phyloP scores from a whole-genome alignment of 2,888 invertebrate species.

The Andrena haemorrhoa region DNA sequence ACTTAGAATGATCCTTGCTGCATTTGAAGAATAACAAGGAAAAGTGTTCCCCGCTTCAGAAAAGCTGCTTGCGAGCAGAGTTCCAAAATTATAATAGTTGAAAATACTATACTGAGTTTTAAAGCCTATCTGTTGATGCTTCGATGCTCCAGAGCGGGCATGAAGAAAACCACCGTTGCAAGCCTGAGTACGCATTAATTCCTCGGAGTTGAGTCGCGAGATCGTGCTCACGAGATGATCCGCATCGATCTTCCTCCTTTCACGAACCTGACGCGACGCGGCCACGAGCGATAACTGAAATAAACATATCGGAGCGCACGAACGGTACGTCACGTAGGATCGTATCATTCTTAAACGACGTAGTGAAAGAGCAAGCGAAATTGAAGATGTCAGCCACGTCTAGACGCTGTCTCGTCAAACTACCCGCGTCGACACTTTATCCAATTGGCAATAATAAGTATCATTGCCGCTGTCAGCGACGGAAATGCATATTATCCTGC shows the following conservation, averaged over 20 bases:
- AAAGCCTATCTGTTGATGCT: not conserved
- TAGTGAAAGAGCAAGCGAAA: slow-evolving; percentile 66
- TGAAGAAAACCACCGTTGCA: not conserved
- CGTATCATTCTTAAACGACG: slow-evolving; percentile 62
- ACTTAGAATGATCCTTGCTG: no score
- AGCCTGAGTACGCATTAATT: not conserved
- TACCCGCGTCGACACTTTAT: slow-evolving; percentile 77
- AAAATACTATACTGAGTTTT: no score
- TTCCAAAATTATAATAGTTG: no score
- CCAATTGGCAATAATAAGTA: slow-evolving; percentile 81
- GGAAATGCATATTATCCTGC: slow-evolving; percentile 80
- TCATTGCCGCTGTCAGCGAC: slow-evolving; percentile 71
- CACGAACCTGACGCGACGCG: slow-evolving; percentile 19
- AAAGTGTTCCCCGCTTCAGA: no score
- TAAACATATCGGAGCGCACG: slow-evolving; percentile 44
- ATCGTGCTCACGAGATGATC: slow-evolving; percentile 36
- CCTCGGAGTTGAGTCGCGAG: slow-evolving; percentile 31
- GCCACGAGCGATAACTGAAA: slow-evolving; percentile 33
- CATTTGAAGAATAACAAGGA: no score
- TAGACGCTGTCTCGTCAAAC: slow-evolving; percentile 83
- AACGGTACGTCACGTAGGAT: slow-evolving; percentile 56
- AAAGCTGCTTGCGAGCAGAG: no score
- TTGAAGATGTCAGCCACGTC: slow-evolving; percentile 78
- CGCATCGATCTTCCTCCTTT: slow-evolving; percentile 34
- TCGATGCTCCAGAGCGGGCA: not conserved